phyloP scores from a whole-genome alignment of 2,113 vertebrate genomes.

The Eolophus roseicapilla region DNA sequence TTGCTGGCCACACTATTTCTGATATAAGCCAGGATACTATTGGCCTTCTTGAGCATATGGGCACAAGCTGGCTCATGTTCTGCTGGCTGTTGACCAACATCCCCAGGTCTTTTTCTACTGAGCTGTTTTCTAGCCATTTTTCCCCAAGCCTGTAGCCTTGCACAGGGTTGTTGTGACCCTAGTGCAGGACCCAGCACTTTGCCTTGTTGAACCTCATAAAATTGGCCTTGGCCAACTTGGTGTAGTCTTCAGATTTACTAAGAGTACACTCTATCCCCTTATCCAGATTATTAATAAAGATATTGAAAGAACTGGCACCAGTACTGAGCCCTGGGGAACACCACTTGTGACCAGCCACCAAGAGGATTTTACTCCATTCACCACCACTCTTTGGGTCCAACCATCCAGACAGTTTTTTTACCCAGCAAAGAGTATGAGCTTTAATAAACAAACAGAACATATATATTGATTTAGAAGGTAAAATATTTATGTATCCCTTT shows the following conservation, averaged over 20 bases:
- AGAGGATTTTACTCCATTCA: not conserved
- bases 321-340: not conserved
- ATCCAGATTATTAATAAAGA: not conserved
- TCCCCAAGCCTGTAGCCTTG: not conserved
- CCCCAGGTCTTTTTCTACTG: rapidly evolving
- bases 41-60: not conserved
- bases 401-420: too few relatives aligned
- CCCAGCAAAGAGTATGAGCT: not conserved
- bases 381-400: not conserved
- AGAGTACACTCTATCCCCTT: not conserved
- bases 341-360: not conserved
- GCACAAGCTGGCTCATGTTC: not conserved
- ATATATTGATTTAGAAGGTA: not conserved
- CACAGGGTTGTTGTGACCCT: not conserved
- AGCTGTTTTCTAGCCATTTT: not conserved
- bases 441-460: not conserved
- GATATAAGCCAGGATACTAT: not conserved
- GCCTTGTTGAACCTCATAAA: not conserved
- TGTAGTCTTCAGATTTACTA: not conserved
- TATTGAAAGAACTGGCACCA: not conserved
- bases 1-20: not conserved
- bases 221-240: not conserved
- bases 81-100: not conserved
- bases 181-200: too few relatives aligned
- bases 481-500: not conserved